Conservation (phyloP, 2,113 vertebrate genomes). For the Hippocampus barbouri region DNA sequence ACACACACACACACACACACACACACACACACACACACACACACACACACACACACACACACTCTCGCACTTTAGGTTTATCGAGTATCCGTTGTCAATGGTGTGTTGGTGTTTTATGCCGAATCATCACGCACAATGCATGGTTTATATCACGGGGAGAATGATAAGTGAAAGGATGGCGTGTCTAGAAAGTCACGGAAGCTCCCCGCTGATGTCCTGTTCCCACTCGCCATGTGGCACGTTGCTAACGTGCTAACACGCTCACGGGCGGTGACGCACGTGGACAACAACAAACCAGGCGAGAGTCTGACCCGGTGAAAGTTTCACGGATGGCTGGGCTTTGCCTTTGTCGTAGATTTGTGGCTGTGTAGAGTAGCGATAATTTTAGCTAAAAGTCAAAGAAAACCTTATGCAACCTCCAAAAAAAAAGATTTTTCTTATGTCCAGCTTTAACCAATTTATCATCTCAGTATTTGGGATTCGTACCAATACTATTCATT, state of each 20-base stretch:
- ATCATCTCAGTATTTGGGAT: background rate
- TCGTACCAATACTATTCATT: background rate
- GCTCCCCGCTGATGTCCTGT: conserved; percentile 3
- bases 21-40: background rate
- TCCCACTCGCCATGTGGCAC: conserved; percentile 6
- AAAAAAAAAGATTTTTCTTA: too few relatives aligned
- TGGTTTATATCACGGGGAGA: background rate
- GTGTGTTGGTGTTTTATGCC: background rate
- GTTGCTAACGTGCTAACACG: conserved; percentile 8
- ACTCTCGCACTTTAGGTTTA: conserved; percentile 42
- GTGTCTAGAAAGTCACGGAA: background rate
- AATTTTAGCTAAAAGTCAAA: background rate
- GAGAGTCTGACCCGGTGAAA: background rate
- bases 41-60: conserved; percentile 20
- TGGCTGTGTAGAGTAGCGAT: background rate
- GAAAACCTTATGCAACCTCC: background rate
- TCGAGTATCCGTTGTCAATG: background rate
- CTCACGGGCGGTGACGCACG: conserved; percentile 7
- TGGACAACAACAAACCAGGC: background rate
- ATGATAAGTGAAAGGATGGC: background rate
- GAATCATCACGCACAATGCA: background rate
- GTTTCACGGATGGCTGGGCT: background rate
- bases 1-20: conserved; percentile 16
- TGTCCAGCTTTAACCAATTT: too few relatives aligned
- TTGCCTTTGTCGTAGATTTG: background rate